Percentiles rank a stretch among this genome's conserved stretches.
Conservation (phyloP, 1,140 invertebrate genomes). For the Scylla paramamosain region DNA sequence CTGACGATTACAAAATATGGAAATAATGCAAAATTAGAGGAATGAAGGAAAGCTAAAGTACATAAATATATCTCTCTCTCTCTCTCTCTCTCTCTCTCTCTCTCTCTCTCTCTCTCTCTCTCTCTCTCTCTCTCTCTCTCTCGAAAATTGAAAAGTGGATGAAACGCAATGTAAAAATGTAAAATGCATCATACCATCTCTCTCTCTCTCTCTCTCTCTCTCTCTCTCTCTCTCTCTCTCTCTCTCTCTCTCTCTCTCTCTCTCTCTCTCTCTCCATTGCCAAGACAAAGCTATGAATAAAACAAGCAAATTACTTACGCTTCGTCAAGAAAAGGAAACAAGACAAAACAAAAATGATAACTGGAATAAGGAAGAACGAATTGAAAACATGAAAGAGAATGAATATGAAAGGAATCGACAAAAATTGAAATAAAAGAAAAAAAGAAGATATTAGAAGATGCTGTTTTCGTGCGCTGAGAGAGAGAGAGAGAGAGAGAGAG, state of each 20-base stretch:
- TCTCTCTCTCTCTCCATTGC: neutral
- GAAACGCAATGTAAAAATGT: no score
- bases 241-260: conserved; percentile 18
- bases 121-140: no score
- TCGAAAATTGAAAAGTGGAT: no score
- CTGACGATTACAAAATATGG: no score
- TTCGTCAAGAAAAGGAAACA: neutral
- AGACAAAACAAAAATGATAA: neutral
- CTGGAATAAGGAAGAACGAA: neutral
- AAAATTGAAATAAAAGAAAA: neutral
- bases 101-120: no score
- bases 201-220: neutral
- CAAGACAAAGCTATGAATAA: neutral
- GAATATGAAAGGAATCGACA: neutral
- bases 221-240: neutral
- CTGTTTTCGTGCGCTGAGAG: no score
- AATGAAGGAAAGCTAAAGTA: no score
- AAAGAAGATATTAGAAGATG: neutral
- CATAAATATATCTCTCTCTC: no score
- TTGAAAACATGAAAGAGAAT: neutral
- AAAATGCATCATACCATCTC: neutral
- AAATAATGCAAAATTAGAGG: no score
- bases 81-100: no score
- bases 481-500: no score
- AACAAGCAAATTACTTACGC: neutral